Percentiles rank a stretch among this genome's conserved stretches.
These are phyloP conservation scores for Drosophila meridionalis DNA, from an alignment of 2,888 invertebrate genomes.

Conservation along the genomic window DNA sequence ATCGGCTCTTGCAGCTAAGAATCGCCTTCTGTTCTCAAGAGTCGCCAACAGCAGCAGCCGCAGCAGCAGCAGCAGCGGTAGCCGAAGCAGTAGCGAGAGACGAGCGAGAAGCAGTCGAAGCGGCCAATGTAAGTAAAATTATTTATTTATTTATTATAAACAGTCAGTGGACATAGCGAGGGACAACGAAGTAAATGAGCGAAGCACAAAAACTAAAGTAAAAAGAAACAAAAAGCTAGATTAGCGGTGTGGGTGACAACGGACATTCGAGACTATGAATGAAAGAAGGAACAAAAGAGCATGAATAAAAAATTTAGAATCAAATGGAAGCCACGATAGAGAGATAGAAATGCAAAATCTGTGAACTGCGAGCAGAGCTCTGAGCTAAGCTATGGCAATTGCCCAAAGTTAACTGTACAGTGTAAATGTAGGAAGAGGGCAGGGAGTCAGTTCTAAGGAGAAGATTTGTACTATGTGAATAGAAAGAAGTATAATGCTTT, in stretches of 20 bases:
- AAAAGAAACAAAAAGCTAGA: constrained; percentile 3
- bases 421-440: not conserved
- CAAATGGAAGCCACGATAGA: not conserved
- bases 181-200: constrained; percentile 2
- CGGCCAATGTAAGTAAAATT: constrained; percentile 28
- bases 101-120: constrained; percentile 7
- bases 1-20: constrained; percentile 40
- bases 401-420: not conserved
- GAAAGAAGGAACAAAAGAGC: not conserved
- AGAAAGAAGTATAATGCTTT: not conserved
- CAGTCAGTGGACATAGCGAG: not conserved
- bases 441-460: not conserved
- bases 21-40: constrained; percentile 18
- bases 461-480: not conserved
- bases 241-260: constrained; percentile 11
- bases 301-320: constrained; percentile 12
- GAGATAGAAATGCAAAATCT: constrained; percentile 2
- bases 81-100: not conserved
- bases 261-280: not conserved
- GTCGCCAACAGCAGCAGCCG: constrained; percentile 18
- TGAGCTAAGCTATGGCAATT: not conserved
- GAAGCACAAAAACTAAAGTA: not conserved
- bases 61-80: constrained; percentile 9
- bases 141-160: constrained; percentile 16
- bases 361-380: not conserved